Evolutionary conservation across 2,888 invertebrate genomes (phyloP).

Genomic region (Cheilosia scutellata): DNA sequence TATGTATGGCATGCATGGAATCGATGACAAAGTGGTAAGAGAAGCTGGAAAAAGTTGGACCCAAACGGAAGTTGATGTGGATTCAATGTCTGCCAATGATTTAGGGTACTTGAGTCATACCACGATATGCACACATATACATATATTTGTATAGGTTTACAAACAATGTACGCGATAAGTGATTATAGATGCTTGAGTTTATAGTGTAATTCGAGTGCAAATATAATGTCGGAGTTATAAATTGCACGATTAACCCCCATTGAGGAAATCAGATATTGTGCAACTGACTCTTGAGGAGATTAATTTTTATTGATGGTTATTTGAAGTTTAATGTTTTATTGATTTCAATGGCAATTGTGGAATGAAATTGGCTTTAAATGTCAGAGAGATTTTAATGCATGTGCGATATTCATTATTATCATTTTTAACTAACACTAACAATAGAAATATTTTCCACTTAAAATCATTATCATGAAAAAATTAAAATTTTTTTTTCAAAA

Average conservation of each 20-base stretch:
- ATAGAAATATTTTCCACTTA: too few relatives aligned
- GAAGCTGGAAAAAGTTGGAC: neutral
- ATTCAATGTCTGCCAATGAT: conserved; percentile 45
- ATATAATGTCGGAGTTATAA: conserved; percentile 22
- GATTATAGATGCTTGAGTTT: conserved; percentile 21
- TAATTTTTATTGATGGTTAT: neutral
- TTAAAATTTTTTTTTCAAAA: too few relatives aligned
- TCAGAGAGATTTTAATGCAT: too few relatives aligned
- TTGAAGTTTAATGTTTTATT: neutral
- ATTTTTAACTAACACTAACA: too few relatives aligned
- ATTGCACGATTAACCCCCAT: conserved; percentile 6
- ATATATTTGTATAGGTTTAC: neutral
- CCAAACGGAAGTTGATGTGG: neutral
- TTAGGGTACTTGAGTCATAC: conserved; percentile 49
- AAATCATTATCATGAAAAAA: too few relatives aligned
- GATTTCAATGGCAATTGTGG: too few relatives aligned
- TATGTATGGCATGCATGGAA: neutral
- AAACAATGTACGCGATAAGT: conserved; percentile 1
- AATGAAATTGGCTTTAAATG: too few relatives aligned
- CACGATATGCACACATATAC: conserved; percentile 10
- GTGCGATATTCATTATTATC: too few relatives aligned
- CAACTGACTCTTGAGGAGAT: neutral
- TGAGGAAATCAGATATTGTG: conserved; percentile 5
- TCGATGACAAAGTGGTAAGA: neutral
- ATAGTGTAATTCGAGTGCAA: conserved; percentile 26